A percentile compares a stretch with the other conserved stretches of the same genome.
These are phyloP conservation scores for Hypotaenidia philippensis DNA, from an alignment of 2,797 vertebrate species.

Conservation along the genomic window DNA sequence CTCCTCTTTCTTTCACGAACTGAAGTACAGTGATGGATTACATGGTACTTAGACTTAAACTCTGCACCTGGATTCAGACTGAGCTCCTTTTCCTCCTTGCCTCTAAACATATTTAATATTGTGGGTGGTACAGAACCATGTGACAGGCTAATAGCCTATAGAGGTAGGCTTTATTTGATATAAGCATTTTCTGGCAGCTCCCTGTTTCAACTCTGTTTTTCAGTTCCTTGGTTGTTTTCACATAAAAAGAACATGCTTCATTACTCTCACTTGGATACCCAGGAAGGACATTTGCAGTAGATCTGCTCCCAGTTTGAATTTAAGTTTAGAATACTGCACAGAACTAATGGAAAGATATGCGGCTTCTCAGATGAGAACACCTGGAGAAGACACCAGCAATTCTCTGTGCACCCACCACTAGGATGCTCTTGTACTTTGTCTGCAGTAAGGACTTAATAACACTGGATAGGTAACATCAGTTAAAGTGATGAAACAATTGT, in stretches of 20 bases:
- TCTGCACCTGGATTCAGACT: background rate
- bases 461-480: background rate
- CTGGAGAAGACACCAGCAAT: background rate
- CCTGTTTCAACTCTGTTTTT: background rate
- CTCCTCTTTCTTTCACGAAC: background rate
- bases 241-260: background rate
- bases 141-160: background rate
- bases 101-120: background rate
- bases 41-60: background rate
- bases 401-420: background rate
- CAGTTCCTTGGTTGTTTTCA: background rate
- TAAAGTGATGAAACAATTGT: background rate
- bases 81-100: background rate
- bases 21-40: background rate
- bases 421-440: background rate
- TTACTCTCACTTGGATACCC: background rate
- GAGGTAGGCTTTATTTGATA: background rate
- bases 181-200: background rate
- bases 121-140: background rate
- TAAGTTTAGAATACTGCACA: background rate
- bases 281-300: background rate
- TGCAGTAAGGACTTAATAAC: background rate
- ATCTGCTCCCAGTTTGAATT: background rate
- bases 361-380: background rate
- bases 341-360: background rate